Evolutionary conservation across 2,888 invertebrate species (phyloP).

Genomic region (Mythimna vitellina): DNA sequence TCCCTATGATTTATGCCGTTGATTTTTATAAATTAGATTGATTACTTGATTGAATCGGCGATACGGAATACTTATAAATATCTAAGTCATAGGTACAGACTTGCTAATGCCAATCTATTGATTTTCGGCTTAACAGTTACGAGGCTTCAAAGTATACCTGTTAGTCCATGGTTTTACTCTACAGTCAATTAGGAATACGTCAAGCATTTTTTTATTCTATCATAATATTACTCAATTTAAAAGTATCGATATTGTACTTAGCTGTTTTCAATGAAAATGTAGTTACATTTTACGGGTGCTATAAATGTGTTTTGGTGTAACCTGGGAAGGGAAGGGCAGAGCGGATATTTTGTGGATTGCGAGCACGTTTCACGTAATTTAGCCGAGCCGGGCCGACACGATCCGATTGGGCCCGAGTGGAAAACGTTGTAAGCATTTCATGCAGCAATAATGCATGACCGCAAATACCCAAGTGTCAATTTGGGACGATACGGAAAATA

Average conservation of each 20-base stretch:
- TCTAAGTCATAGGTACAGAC: neutral
- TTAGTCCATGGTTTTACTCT: neutral
- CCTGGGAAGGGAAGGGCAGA: slow-evolving; percentile 59
- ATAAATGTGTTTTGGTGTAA: slow-evolving; percentile 64
- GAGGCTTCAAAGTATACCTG: neutral
- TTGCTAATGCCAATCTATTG: slow-evolving; percentile 10
- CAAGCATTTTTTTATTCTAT: slow-evolving; percentile 14
- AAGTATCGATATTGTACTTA: slow-evolving; percentile 18
- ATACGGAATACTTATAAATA: slow-evolving; percentile 26
- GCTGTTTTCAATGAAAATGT: slow-evolving; percentile 51
- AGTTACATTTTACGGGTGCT: slow-evolving; percentile 60
- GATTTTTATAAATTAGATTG: slow-evolving; percentile 80
- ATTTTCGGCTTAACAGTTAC: slow-evolving; percentile 9
- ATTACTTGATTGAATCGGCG: slow-evolving; percentile 75
- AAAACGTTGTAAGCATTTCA: slow-evolving; percentile 82
- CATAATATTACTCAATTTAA: slow-evolving; percentile 19
- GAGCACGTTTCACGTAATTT: slow-evolving; percentile 83
- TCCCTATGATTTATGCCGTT: slow-evolving; percentile 82
- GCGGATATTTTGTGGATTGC: slow-evolving; percentile 78
- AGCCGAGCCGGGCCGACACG: slow-evolving; percentile 68
- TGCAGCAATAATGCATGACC: slow-evolving; percentile 69
- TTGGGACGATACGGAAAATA: slow-evolving; percentile 57
- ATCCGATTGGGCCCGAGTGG: slow-evolving; percentile 77
- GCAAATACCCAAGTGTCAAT: slow-evolving; percentile 60
- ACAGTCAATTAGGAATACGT: neutral